Evolutionary conservation across 1,140 invertebrate genomes (phyloP).

Genomic region (Xylocopa sonorina): DNA sequence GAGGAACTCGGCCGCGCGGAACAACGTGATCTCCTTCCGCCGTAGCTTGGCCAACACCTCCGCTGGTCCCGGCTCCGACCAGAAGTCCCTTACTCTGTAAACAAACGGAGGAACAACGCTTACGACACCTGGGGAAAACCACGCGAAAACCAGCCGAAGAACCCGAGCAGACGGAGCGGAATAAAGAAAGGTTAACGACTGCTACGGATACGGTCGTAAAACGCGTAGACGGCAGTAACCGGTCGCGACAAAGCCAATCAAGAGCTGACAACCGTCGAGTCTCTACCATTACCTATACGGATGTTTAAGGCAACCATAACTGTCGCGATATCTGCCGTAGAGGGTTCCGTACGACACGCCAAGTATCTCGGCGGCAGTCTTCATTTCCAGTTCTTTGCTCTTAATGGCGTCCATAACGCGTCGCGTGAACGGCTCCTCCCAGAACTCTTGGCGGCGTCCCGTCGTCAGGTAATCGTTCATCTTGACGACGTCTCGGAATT

Average conservation of each 20-base stretch:
- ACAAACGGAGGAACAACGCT: background rate
- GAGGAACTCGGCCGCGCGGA: slow-evolving; percentile 87
- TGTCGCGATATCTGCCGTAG: slow-evolving; percentile 93
- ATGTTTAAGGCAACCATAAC: slow-evolving; percentile 92
- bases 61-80: slow-evolving; percentile 88
- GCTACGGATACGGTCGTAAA: slow-evolving; percentile 12
- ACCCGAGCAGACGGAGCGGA: slow-evolving; percentile 15
- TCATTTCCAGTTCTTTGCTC: slow-evolving; percentile 95
- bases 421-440: slow-evolving; percentile 92
- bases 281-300: slow-evolving; percentile 86
- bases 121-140: background rate
- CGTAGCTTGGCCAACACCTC: slow-evolving; percentile 87
- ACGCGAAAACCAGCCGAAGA: no score
- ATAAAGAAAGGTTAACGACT: slow-evolving; percentile 41
- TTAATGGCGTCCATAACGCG: slow-evolving; percentile 94
- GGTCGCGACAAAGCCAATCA: slow-evolving; percentile 27
- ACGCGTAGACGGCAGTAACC: background rate
- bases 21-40: slow-evolving; percentile 87
- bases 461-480: slow-evolving; percentile 94
- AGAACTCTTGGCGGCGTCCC: slow-evolving; percentile 93
- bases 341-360: slow-evolving; percentile 94
- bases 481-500: slow-evolving; percentile 91
- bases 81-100: slow-evolving; percentile 88
- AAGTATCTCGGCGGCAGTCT: slow-evolving; percentile 93
- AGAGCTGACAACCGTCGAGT: background rate